These are phyloP conservation scores for Cerastis rubricosa DNA, from an alignment of 2,888 invertebrate genomes.

Conservation along the genomic window DNA sequence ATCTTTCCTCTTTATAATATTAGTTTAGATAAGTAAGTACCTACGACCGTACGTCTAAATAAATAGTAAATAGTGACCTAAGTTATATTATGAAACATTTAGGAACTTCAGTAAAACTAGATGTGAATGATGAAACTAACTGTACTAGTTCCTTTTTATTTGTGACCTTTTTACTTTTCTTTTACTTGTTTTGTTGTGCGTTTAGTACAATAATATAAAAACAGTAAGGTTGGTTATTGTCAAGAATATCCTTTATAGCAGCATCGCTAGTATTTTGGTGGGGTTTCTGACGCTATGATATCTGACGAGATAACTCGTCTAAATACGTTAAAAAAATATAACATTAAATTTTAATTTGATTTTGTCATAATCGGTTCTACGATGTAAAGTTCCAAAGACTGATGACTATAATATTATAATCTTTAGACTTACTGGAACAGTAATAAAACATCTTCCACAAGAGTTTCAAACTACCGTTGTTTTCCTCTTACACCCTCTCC, in stretches of 20 bases:
- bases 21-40: no score
- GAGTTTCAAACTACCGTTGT: not conserved
- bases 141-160: not conserved
- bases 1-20: not conserved
- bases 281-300: not conserved
- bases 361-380: not conserved
- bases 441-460: not conserved
- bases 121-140: not conserved
- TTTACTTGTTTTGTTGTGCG: not conserved
- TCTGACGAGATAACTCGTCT: not conserved
- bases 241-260: not conserved
- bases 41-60: not conserved
- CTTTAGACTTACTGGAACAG: not conserved
- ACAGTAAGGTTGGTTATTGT: not conserved
- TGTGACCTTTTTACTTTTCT: not conserved
- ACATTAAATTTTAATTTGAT: not conserved
- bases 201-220: not conserved
- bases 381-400: not conserved
- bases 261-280: not conserved
- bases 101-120: not conserved
- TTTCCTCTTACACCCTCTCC: not conserved
- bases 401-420: not conserved
- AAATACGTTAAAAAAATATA: not conserved
- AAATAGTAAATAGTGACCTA: not conserved
- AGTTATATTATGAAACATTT: not conserved